Evolutionary conservation across 2,888 invertebrate species (phyloP).

Genomic region (Drosophila pseudotakahashii): DNA sequence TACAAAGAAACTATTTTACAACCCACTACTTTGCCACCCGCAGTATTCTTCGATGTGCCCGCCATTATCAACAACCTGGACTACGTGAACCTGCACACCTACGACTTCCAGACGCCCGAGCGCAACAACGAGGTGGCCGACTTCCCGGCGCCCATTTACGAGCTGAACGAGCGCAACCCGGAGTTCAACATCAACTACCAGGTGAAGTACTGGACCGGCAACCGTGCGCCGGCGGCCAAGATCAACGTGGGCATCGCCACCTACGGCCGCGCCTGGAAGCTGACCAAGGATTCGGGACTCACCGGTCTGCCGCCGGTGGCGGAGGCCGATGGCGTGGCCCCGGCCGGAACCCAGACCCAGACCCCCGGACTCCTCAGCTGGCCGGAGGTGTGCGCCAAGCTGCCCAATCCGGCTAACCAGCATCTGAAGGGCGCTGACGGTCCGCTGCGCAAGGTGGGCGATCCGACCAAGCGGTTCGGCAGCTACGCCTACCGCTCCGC

Average conservation of each 20-base stretch:
- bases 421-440: conserved; percentile 88
- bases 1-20: too few species aligned
- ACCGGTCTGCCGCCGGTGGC: conserved; percentile 91
- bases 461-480: conserved; percentile 92
- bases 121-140: conserved; percentile 92
- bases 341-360: conserved; percentile 89
- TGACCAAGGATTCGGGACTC: conserved; percentile 90
- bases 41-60: conserved; percentile 88
- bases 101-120: conserved; percentile 91
- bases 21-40: too few species aligned
- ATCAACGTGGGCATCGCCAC: conserved; percentile 90
- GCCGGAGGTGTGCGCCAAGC: conserved; percentile 91
- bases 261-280: conserved; percentile 91
- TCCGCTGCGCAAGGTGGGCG: conserved; percentile 89
- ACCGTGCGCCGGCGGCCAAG: conserved; percentile 87
- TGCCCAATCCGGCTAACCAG: conserved; percentile 87
- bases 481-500: conserved; percentile 91
- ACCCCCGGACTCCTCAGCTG: conserved; percentile 90
- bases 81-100: conserved; percentile 91
- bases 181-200: conserved; percentile 88
- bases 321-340: conserved; percentile 88
- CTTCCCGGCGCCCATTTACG: conserved; percentile 90
- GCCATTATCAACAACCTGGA: conserved; percentile 91
- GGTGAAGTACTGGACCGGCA: conserved; percentile 87
- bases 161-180: conserved; percentile 89